Conservation (phyloP, 2,888 invertebrate species). For the Scaptomyza reducta region DNA sequence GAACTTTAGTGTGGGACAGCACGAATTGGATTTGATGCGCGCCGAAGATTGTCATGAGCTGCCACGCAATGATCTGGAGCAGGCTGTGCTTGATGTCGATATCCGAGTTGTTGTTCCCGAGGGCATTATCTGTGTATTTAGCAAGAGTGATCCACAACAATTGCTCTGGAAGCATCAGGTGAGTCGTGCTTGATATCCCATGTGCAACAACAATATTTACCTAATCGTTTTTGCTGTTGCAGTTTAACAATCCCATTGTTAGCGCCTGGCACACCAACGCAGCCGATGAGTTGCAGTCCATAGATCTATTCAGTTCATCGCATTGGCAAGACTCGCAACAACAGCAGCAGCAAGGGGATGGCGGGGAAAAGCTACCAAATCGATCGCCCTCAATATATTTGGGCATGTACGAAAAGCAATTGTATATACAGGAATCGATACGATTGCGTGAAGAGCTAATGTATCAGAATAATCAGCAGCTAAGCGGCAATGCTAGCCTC, state of each 20-base stretch:
- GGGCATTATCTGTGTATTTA: constrained; percentile 89
- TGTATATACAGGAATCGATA: constrained; percentile 85
- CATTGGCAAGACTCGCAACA: constrained; percentile 82
- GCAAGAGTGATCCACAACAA: constrained; percentile 86
- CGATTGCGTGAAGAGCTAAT: constrained; percentile 79
- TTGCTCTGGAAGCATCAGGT: constrained; percentile 92
- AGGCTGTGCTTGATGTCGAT: constrained; percentile 85
- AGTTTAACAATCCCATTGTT: constrained; percentile 94
- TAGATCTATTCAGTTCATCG: constrained; percentile 90
- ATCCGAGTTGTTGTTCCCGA: constrained; percentile 89
- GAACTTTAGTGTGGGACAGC: constrained; percentile 98
- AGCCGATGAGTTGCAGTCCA: constrained; percentile 87
- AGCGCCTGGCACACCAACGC: constrained; percentile 92
- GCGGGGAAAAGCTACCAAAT: constrained; percentile 79
- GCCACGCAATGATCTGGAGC: constrained; percentile 75
- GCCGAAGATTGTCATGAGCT: constrained; percentile 85
- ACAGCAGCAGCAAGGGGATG: constrained; percentile 63
- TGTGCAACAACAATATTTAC: background rate
- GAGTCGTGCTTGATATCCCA: constrained; percentile 9
- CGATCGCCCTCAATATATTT: constrained; percentile 90
- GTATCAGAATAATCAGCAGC: constrained; percentile 77
- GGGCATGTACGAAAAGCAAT: constrained; percentile 92
- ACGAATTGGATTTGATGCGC: constrained; percentile 89
- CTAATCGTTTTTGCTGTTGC: constrained; percentile 20
- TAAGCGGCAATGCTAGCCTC: constrained; percentile 80